Percentiles rank a stretch among this genome's conserved stretches.
These are phyloP conservation scores for Nicator chloris DNA, from an alignment of 2,113 vertebrate genomes.

Conservation along the genomic window DNA sequence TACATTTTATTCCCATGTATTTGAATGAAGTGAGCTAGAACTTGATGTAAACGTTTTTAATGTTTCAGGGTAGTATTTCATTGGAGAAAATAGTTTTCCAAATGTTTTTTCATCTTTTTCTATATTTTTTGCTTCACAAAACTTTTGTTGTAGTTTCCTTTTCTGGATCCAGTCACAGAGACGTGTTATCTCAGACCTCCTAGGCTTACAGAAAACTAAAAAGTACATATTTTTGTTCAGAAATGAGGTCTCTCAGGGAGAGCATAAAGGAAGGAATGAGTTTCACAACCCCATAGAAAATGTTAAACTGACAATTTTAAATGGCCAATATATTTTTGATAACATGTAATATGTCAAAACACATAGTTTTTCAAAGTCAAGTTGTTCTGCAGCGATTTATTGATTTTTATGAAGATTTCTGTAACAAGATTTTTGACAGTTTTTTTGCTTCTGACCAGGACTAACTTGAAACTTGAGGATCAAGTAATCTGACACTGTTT, in stretches of 20 bases:
- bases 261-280: not conserved
- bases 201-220: not conserved
- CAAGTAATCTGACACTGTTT: not conserved
- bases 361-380: not conserved
- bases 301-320: not conserved
- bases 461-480: not conserved
- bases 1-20: not conserved
- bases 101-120: not conserved
- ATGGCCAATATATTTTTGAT: not conserved
- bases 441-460: not conserved
- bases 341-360: not conserved
- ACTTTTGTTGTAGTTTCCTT: not conserved
- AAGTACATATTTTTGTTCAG: not conserved
- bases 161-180: not conserved
- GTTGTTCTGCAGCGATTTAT: not conserved
- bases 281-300: not conserved
- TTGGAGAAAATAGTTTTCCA: not conserved
- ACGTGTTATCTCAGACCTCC: not conserved
- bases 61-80: not conserved
- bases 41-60: not conserved
- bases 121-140: not conserved
- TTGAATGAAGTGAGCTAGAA: not conserved
- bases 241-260: not conserved
- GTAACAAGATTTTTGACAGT: not conserved
- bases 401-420: slow-evolving; percentile 27